A percentile compares a stretch with the other conserved stretches of the same genome.
Conservation (phyloP, 2,888 invertebrate species). For the Eurois occulta region DNA sequence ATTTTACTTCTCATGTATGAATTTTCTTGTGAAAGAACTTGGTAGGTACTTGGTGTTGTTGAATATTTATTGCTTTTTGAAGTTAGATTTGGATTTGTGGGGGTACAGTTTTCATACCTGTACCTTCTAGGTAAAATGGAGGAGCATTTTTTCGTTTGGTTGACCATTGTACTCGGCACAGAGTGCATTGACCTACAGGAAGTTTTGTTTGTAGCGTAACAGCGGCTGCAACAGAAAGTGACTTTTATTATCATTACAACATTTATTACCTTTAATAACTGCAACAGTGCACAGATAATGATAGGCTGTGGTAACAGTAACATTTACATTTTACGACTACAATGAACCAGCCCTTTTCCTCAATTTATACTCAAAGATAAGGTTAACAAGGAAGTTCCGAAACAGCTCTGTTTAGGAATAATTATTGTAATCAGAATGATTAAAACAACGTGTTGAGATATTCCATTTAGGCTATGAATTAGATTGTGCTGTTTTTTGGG, state of each 20-base stretch:
- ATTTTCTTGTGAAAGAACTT: conserved; percentile 45
- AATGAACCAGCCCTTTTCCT: conserved; percentile 43
- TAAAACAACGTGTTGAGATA: not conserved
- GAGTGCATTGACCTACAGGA: conserved; percentile 10
- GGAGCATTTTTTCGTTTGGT: not conserved
- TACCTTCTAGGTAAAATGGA: not conserved
- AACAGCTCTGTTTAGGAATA: conserved; percentile 6
- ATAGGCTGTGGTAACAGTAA: conserved; percentile 29
- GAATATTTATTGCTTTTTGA: conserved; percentile 43
- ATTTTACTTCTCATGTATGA: conserved; percentile 56
- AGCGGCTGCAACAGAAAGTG: conserved; percentile 28
- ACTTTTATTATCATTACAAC: conserved; percentile 40
- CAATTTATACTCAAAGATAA: conserved; percentile 36
- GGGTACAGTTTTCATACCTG: not conserved
- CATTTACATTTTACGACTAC: conserved; percentile 41
- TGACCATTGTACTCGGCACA: not conserved
- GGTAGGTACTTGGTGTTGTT: conserved; percentile 38
- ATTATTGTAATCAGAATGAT: not conserved
- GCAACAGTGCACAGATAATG: conserved; percentile 36
- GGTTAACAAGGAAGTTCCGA: conserved; percentile 9
- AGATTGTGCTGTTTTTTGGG: not conserved
- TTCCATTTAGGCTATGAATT: not conserved
- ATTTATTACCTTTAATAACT: conserved; percentile 47
- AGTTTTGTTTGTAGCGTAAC: conserved; percentile 11
- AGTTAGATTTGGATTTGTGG: conserved; percentile 32